phyloP scores from a whole-genome alignment of 2,888 invertebrate species.

The Phytoseiulus persimilis region DNA sequence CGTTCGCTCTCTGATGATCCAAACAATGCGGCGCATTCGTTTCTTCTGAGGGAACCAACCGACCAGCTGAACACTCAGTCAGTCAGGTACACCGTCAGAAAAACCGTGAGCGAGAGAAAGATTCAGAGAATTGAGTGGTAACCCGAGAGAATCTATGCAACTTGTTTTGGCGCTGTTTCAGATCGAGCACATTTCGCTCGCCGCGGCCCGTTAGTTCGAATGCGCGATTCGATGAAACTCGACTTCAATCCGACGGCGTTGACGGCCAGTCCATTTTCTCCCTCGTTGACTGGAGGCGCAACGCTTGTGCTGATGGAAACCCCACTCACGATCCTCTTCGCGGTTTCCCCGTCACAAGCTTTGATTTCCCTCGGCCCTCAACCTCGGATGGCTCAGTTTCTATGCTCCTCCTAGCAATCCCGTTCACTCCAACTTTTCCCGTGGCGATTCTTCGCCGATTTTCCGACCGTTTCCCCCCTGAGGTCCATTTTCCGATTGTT shows the following conservation, averaged over 20 bases:
- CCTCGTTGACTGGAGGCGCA: background rate
- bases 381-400: too few relatives aligned
- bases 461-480: too few relatives aligned
- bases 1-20: background rate
- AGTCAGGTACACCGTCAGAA: background rate
- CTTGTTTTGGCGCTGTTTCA: background rate
- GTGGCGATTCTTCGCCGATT: too few relatives aligned
- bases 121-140: background rate
- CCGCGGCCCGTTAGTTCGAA: background rate
- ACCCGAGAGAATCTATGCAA: background rate
- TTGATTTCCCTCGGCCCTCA: too few relatives aligned
- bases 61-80: background rate
- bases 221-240: background rate
- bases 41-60: background rate
- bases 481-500: too few relatives aligned
- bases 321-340: too few relatives aligned
- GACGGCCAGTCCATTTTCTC: background rate
- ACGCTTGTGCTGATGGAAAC: background rate
- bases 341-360: too few relatives aligned
- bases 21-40: background rate
- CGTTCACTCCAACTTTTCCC: too few relatives aligned
- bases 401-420: too few relatives aligned
- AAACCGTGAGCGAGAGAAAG: background rate
- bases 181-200: background rate
- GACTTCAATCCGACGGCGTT: background rate